Conservation (phyloP, 2,888 invertebrate genomes). For the Xestobium rufovillosum region DNA sequence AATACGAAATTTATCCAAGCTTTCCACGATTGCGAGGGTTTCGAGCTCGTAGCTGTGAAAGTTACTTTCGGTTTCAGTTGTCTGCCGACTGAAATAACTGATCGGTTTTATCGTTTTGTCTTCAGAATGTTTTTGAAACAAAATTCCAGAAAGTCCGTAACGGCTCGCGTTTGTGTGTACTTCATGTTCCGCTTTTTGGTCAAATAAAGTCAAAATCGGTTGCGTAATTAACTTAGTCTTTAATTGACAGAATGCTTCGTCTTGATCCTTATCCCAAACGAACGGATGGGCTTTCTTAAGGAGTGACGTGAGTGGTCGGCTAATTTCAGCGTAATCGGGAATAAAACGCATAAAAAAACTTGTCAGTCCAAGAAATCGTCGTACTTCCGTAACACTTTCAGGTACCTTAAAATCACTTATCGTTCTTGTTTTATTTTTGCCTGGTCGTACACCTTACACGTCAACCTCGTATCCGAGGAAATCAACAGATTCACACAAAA, state of each 20-base stretch:
- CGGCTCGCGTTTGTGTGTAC: slow-evolving; percentile 36
- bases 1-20: neutral
- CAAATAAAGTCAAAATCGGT: slow-evolving; percentile 29
- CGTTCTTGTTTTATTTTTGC: slow-evolving; percentile 17
- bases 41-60: slow-evolving; percentile 1
- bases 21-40: neutral
- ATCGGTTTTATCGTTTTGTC: slow-evolving; percentile 25
- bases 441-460: slow-evolving; percentile 24
- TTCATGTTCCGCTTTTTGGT: slow-evolving; percentile 25
- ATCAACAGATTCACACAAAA: slow-evolving; percentile 21
- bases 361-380: slow-evolving; percentile 21
- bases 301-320: slow-evolving; percentile 26
- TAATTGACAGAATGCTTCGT: slow-evolving; percentile 24
- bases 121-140: slow-evolving; percentile 28
- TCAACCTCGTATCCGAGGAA: slow-evolving; percentile 25
- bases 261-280: slow-evolving; percentile 22
- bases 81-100: slow-evolving; percentile 31
- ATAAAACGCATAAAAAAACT: slow-evolving; percentile 29
- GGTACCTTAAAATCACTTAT: slow-evolving; percentile 23
- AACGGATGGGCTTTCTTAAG: slow-evolving; percentile 26
- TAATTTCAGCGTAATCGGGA: slow-evolving; percentile 24
- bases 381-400: slow-evolving; percentile 23
- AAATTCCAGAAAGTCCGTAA: slow-evolving; percentile 30
- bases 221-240: slow-evolving; percentile 23
- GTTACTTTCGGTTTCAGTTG: slow-evolving; percentile 24